Evolutionary conservation across 2,113 vertebrate genomes (phyloP), one percentile per base, ranked within the genome.

Genomic region (Balaenoptera acutorostrata): DNA sequence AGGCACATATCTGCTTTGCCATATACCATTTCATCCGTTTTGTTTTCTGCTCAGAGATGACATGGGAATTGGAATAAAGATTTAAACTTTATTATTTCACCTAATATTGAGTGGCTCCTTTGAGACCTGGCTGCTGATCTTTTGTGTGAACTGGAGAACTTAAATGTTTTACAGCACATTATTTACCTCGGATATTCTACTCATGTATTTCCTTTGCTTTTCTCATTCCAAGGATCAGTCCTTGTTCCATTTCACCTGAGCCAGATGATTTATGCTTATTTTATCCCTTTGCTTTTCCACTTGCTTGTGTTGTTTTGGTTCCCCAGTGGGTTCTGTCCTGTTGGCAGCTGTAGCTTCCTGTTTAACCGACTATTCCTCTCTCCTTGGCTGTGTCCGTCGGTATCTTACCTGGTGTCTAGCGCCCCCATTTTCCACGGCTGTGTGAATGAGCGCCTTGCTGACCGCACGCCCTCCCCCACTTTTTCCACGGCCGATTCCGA

Each of bases 341-440:
- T 1, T 91, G 97, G 98, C 97, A 94, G 2, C 96, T 80, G 12
- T 46, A 9, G 33, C 97, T 95, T 87, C 95, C 93, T 98, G 95
- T 97, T 96, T 87, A 98, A 88, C 97, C 97, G 90, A 97, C 97
- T 98, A 0, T 96, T 98, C 94, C 86, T 98, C 97, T 98, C 88
- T 98, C 98, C 98, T 96, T 97, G 97, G 46, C 98, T 97, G 94
- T 98, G 98, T 98, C 98, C 97, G 97, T 96, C 39, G 92, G 44
- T 96, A 14, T 98, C 95, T 98, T 97, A 93, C 97, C 98, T 98
- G 97, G 90, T 97, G 96, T 99, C 98, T 98, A 99, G 99, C 99
- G 99, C 99, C 98, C 99, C 99, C 97, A 99, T 99, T 98, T 99
- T 99, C 99, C 99, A 99, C 52, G 99, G 99, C 98, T 99, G 99